Evolutionary conservation across 2,113 vertebrate species (phyloP).

Genomic region (Oceanites oceanicus): DNA sequence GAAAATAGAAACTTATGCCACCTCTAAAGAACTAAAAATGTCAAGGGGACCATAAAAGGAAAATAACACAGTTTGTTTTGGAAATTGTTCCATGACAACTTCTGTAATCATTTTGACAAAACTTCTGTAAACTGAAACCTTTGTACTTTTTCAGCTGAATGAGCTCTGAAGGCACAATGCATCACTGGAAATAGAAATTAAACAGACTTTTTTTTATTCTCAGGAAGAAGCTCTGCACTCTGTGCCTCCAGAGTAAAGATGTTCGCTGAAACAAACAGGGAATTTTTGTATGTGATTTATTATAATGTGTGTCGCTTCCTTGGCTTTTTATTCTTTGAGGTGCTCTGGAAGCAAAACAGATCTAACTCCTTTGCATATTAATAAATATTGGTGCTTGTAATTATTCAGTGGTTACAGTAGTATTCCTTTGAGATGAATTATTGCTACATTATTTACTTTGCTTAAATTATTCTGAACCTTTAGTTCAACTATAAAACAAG

Average conservation of each 20-base stretch:
- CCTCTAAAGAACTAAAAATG: conserved; percentile 26
- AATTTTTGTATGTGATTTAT: conserved; percentile 69
- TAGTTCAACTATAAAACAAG: background rate
- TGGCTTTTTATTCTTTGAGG: conserved; percentile 70
- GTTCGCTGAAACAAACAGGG: conserved; percentile 27
- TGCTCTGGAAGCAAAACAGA: conserved; percentile 64
- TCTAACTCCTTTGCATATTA: conserved; percentile 73
- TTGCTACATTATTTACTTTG: conserved; percentile 69
- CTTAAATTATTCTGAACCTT: conserved; percentile 57
- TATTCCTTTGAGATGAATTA: conserved; percentile 71
- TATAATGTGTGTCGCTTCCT: conserved; percentile 50
- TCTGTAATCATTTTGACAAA: conserved; percentile 47
- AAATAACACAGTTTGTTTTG: conserved; percentile 49
- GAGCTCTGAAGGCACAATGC: conserved; percentile 55
- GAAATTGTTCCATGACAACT: conserved; percentile 37
- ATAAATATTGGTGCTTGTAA: conserved; percentile 72
- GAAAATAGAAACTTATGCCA: background rate
- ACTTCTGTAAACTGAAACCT: conserved; percentile 57
- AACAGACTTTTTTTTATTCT: conserved; percentile 16
- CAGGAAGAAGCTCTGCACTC: conserved; percentile 4
- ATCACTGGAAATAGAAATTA: conserved; percentile 67
- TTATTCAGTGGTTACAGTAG: conserved; percentile 69
- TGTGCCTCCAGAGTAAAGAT: conserved; percentile 41
- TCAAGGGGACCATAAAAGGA: conserved; percentile 41
- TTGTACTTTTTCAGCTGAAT: conserved; percentile 32